These are phyloP conservation scores for Myotis yumanensis DNA, from an alignment of 2,113 vertebrate genomes.

Conservation along the genomic window DNA sequence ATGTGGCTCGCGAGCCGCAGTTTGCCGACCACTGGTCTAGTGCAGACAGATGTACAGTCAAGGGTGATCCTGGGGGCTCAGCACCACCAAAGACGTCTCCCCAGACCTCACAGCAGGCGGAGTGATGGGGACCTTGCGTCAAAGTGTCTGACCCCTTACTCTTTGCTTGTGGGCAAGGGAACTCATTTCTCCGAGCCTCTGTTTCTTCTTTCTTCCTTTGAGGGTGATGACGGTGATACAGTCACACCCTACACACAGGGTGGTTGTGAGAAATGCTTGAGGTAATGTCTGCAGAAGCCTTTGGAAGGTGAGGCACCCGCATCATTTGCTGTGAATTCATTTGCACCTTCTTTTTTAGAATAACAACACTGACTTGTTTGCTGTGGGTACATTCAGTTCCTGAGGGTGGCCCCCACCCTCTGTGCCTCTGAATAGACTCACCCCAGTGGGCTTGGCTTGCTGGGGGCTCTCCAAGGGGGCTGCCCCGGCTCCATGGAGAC, in stretches of 20 bases:
- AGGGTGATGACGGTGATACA: not conserved
- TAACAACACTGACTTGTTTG: not conserved
- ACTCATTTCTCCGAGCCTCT: not conserved
- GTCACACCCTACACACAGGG: too few relatives aligned
- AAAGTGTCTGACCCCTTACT: too few relatives aligned
- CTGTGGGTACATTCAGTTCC: not conserved
- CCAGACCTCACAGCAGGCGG: not conserved
- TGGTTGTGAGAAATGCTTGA: not conserved
- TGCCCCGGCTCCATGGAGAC: not conserved
- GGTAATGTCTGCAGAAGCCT: not conserved
- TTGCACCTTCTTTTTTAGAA: conserved; percentile 26
- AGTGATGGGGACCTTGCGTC: not conserved
- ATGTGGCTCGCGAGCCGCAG: too few relatives aligned
- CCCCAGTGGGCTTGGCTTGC: not conserved
- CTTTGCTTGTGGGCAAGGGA: not conserved
- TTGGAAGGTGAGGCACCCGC: not conserved
- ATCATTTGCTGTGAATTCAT: conserved; percentile 22
- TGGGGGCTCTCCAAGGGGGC: not conserved
- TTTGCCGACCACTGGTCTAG: not conserved
- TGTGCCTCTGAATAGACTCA: not conserved
- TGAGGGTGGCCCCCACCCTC: not conserved
- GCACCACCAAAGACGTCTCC: not conserved
- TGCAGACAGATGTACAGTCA: not conserved
- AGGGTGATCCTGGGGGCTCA: not conserved
- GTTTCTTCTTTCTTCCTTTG: not conserved